Conservation (phyloP, 2,113 vertebrate species). For the Azemiops feae region DNA sequence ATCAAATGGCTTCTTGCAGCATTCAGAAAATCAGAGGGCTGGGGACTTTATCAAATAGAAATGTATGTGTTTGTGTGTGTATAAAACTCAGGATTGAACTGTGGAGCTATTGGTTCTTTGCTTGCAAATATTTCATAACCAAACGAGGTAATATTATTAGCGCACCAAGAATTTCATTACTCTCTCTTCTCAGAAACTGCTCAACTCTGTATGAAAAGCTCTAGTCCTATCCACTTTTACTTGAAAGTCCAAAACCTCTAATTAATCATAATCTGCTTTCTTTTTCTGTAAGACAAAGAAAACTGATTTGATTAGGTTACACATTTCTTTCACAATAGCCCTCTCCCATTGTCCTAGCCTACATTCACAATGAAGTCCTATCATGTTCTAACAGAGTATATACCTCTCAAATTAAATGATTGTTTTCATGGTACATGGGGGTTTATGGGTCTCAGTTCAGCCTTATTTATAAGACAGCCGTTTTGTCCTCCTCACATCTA, state of each 20-base stretch:
- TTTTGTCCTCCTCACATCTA: slow-evolving; percentile 31
- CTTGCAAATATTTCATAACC: neutral
- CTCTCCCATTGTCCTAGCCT: neutral
- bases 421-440: neutral
- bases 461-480: slow-evolving; percentile 29
- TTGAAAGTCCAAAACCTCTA: neutral
- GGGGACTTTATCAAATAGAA: too few relatives aligned
- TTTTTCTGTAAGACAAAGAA: neutral
- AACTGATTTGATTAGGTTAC: neutral
- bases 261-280: neutral
- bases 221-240: neutral
- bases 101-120: neutral
- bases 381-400: neutral
- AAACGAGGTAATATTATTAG: neutral
- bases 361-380: neutral
- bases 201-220: neutral
- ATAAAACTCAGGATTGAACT: neutral
- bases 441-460: slow-evolving; percentile 14
- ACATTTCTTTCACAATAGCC: neutral
- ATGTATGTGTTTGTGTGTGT: too few relatives aligned
- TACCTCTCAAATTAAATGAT: neutral
- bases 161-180: neutral
- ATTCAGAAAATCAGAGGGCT: too few relatives aligned
- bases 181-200: neutral
- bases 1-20: too few relatives aligned